A percentile compares a stretch with the other conserved stretches of the same genome.
These are phyloP conservation scores for Apaloderma vittatum DNA, from an alignment of 2,113 vertebrate genomes.

Conservation along the genomic window DNA sequence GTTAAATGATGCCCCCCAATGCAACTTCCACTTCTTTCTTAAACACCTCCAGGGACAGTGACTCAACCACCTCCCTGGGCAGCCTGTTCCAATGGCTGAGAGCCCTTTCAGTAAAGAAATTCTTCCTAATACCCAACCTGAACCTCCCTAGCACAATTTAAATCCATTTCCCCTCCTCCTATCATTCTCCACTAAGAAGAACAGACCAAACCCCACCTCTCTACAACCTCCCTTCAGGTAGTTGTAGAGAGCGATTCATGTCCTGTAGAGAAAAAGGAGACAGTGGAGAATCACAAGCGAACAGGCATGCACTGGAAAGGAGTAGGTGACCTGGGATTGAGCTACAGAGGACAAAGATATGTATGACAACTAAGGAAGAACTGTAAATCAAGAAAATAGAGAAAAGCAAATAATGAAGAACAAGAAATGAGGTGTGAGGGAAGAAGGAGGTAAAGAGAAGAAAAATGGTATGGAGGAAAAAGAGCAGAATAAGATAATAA, in stretches of 20 bases:
- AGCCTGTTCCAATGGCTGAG: too few relatives aligned
- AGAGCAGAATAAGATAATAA: not conserved
- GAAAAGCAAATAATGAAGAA: not conserved
- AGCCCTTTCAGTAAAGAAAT: too few relatives aligned
- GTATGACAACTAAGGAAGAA: not conserved
- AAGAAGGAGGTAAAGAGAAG: not conserved
- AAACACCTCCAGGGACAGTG: too few relatives aligned
- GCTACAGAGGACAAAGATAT: not conserved
- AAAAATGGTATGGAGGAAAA: not conserved
- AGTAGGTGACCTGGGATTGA: not conserved
- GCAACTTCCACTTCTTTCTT: too few relatives aligned
- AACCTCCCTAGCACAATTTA: too few relatives aligned
- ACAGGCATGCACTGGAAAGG: not conserved
- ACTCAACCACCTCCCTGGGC: too few relatives aligned
- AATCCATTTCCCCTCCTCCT: too few relatives aligned
- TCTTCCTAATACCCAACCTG: too few relatives aligned
- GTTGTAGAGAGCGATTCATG: not conserved
- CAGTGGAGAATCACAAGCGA: not conserved
- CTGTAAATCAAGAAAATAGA: not conserved
- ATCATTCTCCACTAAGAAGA: too few relatives aligned
- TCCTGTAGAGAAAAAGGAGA: not conserved
- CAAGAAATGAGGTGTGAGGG: not conserved
- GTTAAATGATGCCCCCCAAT: too few relatives aligned
- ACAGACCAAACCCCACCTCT: too few relatives aligned
- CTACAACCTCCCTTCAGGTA: too few relatives aligned